Evolutionary conservation across 2,888 invertebrate genomes (phyloP), one percentile per base, ranked within the genome.

Genomic region (Phortica magna): DNA sequence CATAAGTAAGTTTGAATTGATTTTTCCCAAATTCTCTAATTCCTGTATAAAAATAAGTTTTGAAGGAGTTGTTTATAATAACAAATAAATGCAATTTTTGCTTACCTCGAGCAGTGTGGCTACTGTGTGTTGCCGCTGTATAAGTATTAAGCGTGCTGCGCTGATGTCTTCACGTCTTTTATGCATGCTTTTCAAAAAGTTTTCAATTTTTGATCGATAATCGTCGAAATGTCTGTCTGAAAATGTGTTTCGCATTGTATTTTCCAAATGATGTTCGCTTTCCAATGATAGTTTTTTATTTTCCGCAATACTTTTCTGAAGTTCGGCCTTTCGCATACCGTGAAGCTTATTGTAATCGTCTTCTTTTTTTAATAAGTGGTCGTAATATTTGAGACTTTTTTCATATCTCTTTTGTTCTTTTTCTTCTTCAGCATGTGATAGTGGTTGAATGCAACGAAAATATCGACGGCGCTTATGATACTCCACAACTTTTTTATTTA

Each of bases 1-100:
- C 81, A 91, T 85, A 14, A 75, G 80, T 5, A 91, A 74, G 0
- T 86, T 87, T 42, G 89, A 84, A 17, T 88, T 88, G 2, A 91
- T 82, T 59, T 88, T 82, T 73, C 91, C 89, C 9, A 91, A 78
- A 31, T 83, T 78, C 0, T 19, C 70, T 0, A 88, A 82, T 87
- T 83, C 83, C 91, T 91, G 41, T 0, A 12, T 5, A 6, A n/a
- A 7, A 57, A 9, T 12, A 57, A 31, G 7, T 1, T n/a, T 74
- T 39, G 41, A 7, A 53, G 7, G 31, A 68, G 17, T 48, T 67
- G 3, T 12, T 7, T 70, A 22, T 19, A 61, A n/a, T 64, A 53
- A 14, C 12, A 55, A 31, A 6, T 0, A 7, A 19, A 6, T 3
- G 17, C 74, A 75, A n/a, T 17, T 5, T 7, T 3, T 59, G 76